phyloP scores from a whole-genome alignment of 1,140 invertebrate species.

The Campoletis sonorensis region DNA sequence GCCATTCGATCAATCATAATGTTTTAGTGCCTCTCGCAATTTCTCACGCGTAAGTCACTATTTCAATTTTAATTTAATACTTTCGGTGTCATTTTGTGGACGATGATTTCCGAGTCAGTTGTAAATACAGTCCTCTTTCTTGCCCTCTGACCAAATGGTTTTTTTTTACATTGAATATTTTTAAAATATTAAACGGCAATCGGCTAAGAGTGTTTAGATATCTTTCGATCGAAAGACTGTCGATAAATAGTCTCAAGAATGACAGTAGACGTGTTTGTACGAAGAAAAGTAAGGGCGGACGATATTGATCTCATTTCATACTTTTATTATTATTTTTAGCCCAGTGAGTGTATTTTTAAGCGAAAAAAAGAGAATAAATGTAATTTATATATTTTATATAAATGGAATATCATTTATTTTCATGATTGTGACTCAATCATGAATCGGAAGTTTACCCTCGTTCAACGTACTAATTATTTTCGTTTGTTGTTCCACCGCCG shows the following conservation, averaged over 20 bases:
- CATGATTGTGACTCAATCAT: too few species aligned
- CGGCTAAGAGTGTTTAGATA: background rate
- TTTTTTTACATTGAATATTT: background rate
- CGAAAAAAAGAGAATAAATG: conserved; percentile 23
- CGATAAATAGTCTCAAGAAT: conserved; percentile 1
- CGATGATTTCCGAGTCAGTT: too few species aligned
- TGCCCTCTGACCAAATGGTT: background rate
- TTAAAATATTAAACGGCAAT: background rate
- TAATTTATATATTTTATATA: conserved; percentile 35
- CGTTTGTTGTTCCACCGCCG: conserved; percentile 38
- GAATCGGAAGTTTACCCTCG: background rate
- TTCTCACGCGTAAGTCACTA: background rate
- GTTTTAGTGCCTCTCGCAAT: background rate
- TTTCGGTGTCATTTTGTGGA: too few species aligned
- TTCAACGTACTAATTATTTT: conserved; percentile 21
- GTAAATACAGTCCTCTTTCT: conserved; percentile 3
- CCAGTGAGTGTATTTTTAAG: conserved; percentile 23
- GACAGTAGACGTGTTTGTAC: background rate
- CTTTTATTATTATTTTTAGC: conserved; percentile 2
- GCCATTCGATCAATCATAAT: conserved; percentile 31
- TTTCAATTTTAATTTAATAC: background rate
- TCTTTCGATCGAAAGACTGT: conserved; percentile 7
- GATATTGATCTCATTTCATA: conserved; percentile 34
- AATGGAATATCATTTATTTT: background rate
- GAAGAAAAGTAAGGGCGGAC: background rate